Base-by-base conservation (phyloP, 1,140 invertebrate species). In the Samia ricini region DNA sequence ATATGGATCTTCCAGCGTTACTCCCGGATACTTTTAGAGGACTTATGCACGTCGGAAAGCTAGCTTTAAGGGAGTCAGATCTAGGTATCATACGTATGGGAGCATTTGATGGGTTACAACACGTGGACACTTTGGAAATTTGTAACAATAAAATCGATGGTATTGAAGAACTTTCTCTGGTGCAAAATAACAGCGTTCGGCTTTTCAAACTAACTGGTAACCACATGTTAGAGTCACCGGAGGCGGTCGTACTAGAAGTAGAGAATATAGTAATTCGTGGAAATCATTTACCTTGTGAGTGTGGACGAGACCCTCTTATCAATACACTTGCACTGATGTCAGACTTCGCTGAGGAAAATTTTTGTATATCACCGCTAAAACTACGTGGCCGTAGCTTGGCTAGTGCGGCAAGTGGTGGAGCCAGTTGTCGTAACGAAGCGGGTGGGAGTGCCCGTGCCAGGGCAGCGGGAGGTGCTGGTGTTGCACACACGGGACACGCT, bases 241-340 rank as follows among this genome's bases (percentile, higher is more conserved):
- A 94, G 57, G 91, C 92, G 1, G 93, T 96, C 33, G 90, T 93
- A 7, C 85, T 94, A 5, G 92, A 95, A 63, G 94, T 96, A 4
- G 92, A 93, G 51, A 92, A 92, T 33, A 76, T 96, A 23, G 94
- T 93, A 69, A 93, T 95, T 55, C 87, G 93, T 6, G 92, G 93
- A 5, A 97, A 97, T 81, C 95, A 96, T 76, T 95, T 97, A 74
- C 95, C 96, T 0, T 97, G 96, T 77, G 95, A 96, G 81, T 97
- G 95, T 69, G 95, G 95, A 64, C 94, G 95, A 69, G 93, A 94
- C 36, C 91, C 96, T 8, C 86, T 96, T 10, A 93, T 94, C 22
- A 95, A 95, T 55, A 94, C 95, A 12, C 90, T 96, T 56, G 94
- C 93, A 4, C 92, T 95, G 72, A 93, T 93, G 1, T 92, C 93